Evolutionary conservation across 2,113 vertebrate species (phyloP).

Genomic region (Perca flavescens): DNA sequence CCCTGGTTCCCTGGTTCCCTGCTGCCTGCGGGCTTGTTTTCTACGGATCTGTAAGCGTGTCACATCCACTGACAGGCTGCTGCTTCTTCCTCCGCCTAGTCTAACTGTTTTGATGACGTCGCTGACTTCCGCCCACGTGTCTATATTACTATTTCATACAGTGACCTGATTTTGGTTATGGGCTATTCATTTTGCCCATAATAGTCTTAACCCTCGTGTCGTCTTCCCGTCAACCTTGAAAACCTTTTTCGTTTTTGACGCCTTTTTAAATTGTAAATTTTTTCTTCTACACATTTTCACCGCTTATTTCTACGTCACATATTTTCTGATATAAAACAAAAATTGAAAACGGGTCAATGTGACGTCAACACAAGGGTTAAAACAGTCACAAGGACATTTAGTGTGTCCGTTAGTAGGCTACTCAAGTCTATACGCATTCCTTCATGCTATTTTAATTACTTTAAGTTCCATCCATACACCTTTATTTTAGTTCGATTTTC

Average conservation of each 20-base stretch:
- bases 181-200: background rate
- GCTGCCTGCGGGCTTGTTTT: conserved; percentile 57
- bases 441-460: background rate
- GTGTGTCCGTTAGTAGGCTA: background rate
- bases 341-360: no score
- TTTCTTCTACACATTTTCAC: no score
- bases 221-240: no score
- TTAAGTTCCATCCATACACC: background rate
- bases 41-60: conserved; percentile 77
- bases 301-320: no score
- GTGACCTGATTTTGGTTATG: conserved; percentile 54
- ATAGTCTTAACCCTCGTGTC: background rate
- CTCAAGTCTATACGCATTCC: no score
- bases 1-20: conserved; percentile 48
- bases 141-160: conserved; percentile 59
- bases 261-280: no score
- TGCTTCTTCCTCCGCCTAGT: conserved; percentile 39
- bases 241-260: no score
- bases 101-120: conserved; percentile 85
- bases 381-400: background rate
- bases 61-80: conserved; percentile 71
- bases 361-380: no score
- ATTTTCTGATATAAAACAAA: no score
- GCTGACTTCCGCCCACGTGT: conserved; percentile 85
- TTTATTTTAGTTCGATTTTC: background rate